Conservation (phyloP, 2,113 vertebrate genomes). For the Amphilophus citrinellus region DNA sequence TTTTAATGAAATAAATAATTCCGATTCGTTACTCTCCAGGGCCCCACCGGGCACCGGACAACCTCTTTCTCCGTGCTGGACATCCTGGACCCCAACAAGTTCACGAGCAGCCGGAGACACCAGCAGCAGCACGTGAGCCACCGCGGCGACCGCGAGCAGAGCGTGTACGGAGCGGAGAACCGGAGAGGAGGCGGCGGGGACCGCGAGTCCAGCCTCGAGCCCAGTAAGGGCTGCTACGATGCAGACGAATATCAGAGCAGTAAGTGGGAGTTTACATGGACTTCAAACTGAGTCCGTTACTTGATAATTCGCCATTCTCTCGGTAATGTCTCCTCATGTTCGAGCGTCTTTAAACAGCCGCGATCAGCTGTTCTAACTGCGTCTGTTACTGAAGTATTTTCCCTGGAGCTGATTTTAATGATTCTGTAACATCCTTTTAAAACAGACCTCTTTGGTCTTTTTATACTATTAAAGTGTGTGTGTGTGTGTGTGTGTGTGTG, state of each 20-base stretch:
- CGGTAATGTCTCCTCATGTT: not conserved
- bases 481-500: not conserved
- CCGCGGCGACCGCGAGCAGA: constrained; percentile 75
- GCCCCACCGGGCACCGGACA: constrained; percentile 84
- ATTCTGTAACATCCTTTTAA: not conserved
- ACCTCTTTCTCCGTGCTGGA: constrained; percentile 97
- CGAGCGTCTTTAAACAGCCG: not conserved
- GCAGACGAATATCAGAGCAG: constrained; percentile 81
- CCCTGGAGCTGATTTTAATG: not conserved
- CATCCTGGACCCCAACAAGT: constrained; percentile 97
- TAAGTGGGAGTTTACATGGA: constrained; percentile 40
- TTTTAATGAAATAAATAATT: not conserved
- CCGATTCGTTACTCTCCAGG: constrained; percentile 35
- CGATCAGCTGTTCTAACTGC: not conserved
- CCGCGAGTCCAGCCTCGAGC: constrained; percentile 56
- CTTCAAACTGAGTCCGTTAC: not conserved
- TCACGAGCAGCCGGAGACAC: constrained; percentile 85
- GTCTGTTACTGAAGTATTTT: not conserved
- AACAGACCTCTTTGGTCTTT: not conserved
- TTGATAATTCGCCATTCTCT: not conserved
- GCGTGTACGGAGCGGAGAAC: constrained; percentile 67
- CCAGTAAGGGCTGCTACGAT: constrained; percentile 52
- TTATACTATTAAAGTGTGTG: not conserved
- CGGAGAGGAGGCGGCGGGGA: constrained; percentile 49
- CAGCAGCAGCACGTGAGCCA: constrained; percentile 63